Conservation (phyloP, 2,797 vertebrate species). For the Psittacula echo region DNA sequence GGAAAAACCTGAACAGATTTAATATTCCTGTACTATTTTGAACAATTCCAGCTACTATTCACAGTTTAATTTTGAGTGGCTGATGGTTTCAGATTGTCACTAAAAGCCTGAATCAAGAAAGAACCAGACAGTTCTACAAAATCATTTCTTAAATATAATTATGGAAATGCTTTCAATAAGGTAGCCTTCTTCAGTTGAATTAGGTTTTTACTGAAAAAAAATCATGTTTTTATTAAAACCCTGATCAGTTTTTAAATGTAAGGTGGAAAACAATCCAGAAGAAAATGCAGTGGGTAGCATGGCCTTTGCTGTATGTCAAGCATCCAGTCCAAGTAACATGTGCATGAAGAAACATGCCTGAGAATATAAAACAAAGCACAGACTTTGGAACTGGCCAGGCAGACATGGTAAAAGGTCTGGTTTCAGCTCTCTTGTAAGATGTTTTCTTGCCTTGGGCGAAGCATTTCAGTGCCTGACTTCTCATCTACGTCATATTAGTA, state of each 20-base stretch:
- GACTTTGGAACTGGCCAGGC: not conserved
- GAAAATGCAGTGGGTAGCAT: not conserved
- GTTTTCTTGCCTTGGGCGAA: slow-evolving; percentile 6
- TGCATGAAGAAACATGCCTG: slow-evolving; percentile 12
- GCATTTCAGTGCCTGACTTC: not conserved
- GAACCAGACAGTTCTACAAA: not conserved
- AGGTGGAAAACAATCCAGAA: not conserved
- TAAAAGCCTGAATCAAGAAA: not conserved
- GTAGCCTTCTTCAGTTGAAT: not conserved
- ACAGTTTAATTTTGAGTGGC: not conserved
- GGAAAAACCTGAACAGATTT: not conserved
- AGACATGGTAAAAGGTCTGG: slow-evolving; percentile 8
- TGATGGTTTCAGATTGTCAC: not conserved
- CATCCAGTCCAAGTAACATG: not conserved
- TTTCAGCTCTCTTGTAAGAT: slow-evolving; percentile 31
- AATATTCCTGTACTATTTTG: not conserved
- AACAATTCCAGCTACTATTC: not conserved
- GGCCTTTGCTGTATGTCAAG: not conserved
- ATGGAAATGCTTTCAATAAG: not conserved
- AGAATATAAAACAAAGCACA: slow-evolving; percentile 37
- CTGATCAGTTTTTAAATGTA: not conserved
- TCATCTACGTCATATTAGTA: not conserved
- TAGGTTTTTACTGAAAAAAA: not conserved
- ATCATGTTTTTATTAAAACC: not conserved
- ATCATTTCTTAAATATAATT: not conserved